Base-by-base conservation (phyloP, 2,797 vertebrate genomes). In the Brachyrhaphis roseni region DNA sequence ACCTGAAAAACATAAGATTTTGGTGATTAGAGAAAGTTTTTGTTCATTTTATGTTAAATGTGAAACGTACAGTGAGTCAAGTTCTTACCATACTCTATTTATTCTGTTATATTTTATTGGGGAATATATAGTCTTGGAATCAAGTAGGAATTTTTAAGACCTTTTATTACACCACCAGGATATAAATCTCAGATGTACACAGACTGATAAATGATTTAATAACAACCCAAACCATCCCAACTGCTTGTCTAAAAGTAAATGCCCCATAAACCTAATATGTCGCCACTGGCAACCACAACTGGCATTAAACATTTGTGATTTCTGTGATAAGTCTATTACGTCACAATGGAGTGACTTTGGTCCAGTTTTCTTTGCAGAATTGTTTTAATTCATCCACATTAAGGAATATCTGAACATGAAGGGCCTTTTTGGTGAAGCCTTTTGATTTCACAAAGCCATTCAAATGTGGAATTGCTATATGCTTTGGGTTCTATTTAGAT, bases 1-100 rank as follows among this genome's bases (percentile, higher is more conserved):
- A 20, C 98, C 98, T 99, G 92, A 18, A 87, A 89, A 57, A 45
- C 34, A 34, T 6, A 53, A 64, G 1, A 64, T 39, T 75, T n/a
- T 26, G 55, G 31, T 74, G 34, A n/a, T 74, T 57, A 74, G 47
- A 74, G 20, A 51, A 53, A 26, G 23, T 43, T 43, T 26, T 43
- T 43, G 39, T 43, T 46, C 23, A 28, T 45, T 71, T 71, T 71
- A 16, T 71, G 5, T 43, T 45, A 26, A 70, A 70, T 43, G 8
- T 41, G 18, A 66, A 7, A 28, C 1, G 0, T 31, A 34, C 13
- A 18, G 28, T 62, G 28, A 6, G 28, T 31, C 15, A 64, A 34
- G 16, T 23, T 62, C 1, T 41, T 26, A 68, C 23, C 10, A 41
- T 23, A 59, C 3, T 55, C 53, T 55, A 51, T 51, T 51, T 51